Evolutionary conservation across 2,797 vertebrate species (phyloP), one percentile per base, ranked within the genome.

Genomic region (Lacerta agilis): DNA sequence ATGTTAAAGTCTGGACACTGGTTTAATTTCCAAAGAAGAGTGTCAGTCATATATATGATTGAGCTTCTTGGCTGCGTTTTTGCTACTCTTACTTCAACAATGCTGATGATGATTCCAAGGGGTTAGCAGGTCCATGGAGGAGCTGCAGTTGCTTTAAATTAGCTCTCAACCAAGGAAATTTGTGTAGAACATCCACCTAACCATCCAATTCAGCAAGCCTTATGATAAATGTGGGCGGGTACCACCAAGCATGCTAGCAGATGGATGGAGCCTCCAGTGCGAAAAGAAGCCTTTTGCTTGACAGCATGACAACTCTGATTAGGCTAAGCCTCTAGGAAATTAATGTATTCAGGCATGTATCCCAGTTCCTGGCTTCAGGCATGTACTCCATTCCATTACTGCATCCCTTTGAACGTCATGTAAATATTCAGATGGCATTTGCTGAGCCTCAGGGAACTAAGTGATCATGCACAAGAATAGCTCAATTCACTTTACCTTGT

Each of bases 291-390:
- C 29, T 1, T 7, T 36, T 79, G n/a, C n/a, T 15, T 79, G 76
- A 86, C 64, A 86, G 75, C 77, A 55, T 36, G 64, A 29, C 85
- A 79, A 55, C 13, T 86, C 64, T 69, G n/a, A 79, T 79, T 86
- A 69, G 43, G 3, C 17, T 29, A 86, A 36, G 33, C 43, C n/a
- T 79, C 43, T 69, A 79, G 64, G 64, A 86, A 49, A 79, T 49
- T 67, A 25, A 86, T 43, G 61, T 25, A 61, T 79, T 86, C 64
- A 55, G n/a, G 85, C 85, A 86, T 55, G 23, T 71, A 55, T 38
- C 76, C n/a, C 66, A 36, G 10, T 69, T 86, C 69, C 66, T 79
- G 76, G 20, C 76, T 79, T 79, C 41, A 71, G 85, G 85, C 85
- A 20, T 49, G 64, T 43, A 67, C 64, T 69, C 75, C 17, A 36